Evolutionary conservation across 2,113 vertebrate species (phyloP).

Genomic region (Sprattus sprattus): DNA sequence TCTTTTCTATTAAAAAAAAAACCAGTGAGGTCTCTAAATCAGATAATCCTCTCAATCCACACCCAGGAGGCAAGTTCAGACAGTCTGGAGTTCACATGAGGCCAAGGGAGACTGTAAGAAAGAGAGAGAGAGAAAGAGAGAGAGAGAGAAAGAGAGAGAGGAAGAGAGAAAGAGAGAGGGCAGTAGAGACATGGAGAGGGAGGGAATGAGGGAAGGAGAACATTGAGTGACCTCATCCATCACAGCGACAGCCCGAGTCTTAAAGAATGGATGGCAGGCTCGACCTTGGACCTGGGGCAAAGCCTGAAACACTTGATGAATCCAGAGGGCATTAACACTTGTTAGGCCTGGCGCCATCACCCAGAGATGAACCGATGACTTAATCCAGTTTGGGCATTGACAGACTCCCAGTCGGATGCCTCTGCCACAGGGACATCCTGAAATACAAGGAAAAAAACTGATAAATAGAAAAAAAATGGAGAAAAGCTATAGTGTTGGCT

Average conservation of each 20-base stretch:
- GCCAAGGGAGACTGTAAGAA: neutral
- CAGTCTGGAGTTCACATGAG: neutral
- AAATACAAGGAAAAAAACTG: neutral
- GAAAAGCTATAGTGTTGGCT: neutral
- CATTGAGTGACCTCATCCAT: conserved; percentile 59
- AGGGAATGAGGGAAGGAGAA: neutral
- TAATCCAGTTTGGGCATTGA: conserved; percentile 52
- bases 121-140: conserved; percentile 43
- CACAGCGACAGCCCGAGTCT: conserved; percentile 57
- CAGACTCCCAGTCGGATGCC: conserved; percentile 18
- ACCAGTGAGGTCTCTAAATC: conserved; percentile 10
- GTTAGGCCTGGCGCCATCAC: conserved; percentile 47
- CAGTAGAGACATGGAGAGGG: conserved; percentile 35
- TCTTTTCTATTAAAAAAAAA: conserved; percentile 13
- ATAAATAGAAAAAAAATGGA: neutral
- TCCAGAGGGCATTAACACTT: conserved; percentile 51
- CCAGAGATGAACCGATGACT: conserved; percentile 45
- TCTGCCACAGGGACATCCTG: conserved; percentile 10
- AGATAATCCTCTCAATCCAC: conserved; percentile 13
- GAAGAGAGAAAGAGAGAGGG: conserved; percentile 48
- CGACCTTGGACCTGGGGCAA: conserved; percentile 61
- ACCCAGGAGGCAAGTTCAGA: neutral
- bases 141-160: conserved; percentile 46
- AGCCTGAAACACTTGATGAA: conserved; percentile 65
- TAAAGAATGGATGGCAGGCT: conserved; percentile 62